A percentile compares a stretch with the other conserved stretches of the same genome.
phyloP scores from a whole-genome alignment of 2,113 vertebrate genomes.

The Dromiciops gliroides region DNA sequence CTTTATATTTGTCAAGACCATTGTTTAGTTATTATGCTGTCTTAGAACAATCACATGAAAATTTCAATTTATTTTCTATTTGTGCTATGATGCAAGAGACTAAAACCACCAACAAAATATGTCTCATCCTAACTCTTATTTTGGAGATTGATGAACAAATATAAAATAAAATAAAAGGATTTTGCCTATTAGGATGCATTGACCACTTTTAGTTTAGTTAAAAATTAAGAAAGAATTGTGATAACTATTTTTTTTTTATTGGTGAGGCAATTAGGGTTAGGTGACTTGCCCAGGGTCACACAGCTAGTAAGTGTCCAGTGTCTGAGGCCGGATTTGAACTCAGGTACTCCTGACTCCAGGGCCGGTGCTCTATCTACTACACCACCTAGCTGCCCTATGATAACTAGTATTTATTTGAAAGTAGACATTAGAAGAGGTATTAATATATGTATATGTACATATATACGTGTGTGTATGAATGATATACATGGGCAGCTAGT shows the following conservation, averaged over 20 bases:
- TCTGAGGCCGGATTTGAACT: no score
- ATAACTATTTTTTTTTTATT: no score
- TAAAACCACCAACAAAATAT: slow-evolving; percentile 29
- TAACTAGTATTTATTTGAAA: background rate
- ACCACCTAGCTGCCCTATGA: no score
- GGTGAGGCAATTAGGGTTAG: no score
- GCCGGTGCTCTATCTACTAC: no score
- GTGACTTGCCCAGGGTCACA: no score
- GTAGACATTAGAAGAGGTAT: background rate
- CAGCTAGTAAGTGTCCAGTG: no score
- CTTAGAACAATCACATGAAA: slow-evolving; percentile 40
- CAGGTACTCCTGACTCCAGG: no score
- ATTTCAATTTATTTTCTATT: slow-evolving; percentile 20
- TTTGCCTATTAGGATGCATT: background rate
- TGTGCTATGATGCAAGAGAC: slow-evolving; percentile 34
- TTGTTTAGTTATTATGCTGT: background rate
- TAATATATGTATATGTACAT: background rate
- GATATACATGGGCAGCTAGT: background rate
- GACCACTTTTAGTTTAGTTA: background rate
- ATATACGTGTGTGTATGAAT: background rate
- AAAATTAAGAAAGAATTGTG: slow-evolving; percentile 13
- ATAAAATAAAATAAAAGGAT: slow-evolving; percentile 22
- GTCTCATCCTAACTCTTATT: slow-evolving; percentile 3
- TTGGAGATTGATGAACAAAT: slow-evolving; percentile 34
- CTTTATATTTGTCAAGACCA: slow-evolving; percentile 42